These are phyloP conservation scores for Ceratina japonica DNA, from an alignment of 1,140 invertebrate genomes.

Conservation along the genomic window DNA sequence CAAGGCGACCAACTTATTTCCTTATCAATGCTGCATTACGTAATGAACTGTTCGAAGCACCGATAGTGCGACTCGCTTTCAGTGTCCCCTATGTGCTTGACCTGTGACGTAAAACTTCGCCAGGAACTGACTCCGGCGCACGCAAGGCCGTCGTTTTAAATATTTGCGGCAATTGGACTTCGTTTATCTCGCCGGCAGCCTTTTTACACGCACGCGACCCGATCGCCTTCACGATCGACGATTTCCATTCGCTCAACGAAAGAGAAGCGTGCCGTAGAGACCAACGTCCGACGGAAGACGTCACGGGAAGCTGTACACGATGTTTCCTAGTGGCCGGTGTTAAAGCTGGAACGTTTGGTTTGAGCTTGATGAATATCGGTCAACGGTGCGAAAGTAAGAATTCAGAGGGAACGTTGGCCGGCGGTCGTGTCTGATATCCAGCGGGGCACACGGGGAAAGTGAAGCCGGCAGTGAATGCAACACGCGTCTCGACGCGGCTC, in stretches of 20 bases:
- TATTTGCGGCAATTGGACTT: conserved; percentile 22
- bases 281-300: no score
- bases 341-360: background rate
- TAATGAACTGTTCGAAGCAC: conserved; percentile 47
- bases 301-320: no score
- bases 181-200: background rate
- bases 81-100: conserved; percentile 63
- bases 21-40: conserved; percentile 61
- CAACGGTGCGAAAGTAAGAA: background rate
- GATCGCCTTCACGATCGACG: background rate
- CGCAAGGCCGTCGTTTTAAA: conserved; percentile 52
- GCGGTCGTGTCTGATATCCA: background rate
- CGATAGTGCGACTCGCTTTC: conserved; percentile 63
- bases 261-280: no score
- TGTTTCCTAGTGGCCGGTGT: no score
- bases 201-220: no score
- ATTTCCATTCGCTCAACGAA: no score
- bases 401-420: background rate
- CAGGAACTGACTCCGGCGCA: conserved; percentile 12
- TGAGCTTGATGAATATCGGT: conserved; percentile 12
- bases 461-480: conserved; percentile 19
- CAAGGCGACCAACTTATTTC: conserved; percentile 62
- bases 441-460: conserved; percentile 23
- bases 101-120: conserved; percentile 57
- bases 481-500: conserved; percentile 36